Percentiles rank a stretch among this genome's conserved stretches.
Evolutionary conservation across 2,113 vertebrate species (phyloP).

Genomic region (Zootoca vivipara): DNA sequence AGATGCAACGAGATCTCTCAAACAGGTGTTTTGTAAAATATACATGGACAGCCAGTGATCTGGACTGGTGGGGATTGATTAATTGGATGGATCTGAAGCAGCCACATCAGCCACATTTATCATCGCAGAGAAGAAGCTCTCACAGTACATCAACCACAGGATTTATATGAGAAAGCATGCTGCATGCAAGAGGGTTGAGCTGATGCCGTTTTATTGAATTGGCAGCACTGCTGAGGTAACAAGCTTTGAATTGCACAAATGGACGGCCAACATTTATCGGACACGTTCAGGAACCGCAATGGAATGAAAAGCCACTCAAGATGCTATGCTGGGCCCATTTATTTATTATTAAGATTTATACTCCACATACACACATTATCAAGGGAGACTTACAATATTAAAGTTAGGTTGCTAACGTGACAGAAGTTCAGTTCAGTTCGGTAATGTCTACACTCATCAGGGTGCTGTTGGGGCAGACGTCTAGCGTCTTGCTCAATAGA

Average conservation of each 20-base stretch:
- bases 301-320: slow-evolving; percentile 1
- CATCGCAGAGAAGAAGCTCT: background rate
- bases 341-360: background rate
- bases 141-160: background rate
- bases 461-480: too few species aligned
- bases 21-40: background rate
- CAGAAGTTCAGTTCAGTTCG: background rate
- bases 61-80: background rate
- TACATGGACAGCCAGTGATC: background rate
- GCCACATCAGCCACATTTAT: background rate
- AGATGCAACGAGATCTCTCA: background rate
- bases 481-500: too few species aligned
- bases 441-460: background rate
- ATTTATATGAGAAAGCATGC: background rate
- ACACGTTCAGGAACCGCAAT: background rate
- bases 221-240: background rate
- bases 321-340: background rate
- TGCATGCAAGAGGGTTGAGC: background rate
- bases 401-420: background rate
- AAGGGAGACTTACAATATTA: too few species aligned
- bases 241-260: background rate
- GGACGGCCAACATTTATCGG: background rate
- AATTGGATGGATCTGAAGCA: background rate
- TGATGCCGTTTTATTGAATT: background rate
- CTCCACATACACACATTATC: background rate